Evolutionary conservation across 2,113 vertebrate species (phyloP).

Genomic region (Thryonomys swinderianus): DNA sequence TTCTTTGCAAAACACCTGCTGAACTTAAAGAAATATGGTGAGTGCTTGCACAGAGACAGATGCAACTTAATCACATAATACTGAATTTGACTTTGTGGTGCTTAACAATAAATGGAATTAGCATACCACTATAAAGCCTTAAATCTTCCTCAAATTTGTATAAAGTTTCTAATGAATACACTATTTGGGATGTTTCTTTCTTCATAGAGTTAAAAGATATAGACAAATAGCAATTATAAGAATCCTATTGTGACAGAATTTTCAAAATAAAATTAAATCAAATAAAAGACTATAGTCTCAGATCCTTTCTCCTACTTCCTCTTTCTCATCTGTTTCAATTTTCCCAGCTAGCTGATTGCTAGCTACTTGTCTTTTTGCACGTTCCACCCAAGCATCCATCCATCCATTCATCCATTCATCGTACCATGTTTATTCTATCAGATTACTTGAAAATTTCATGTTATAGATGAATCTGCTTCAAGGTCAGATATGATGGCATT

Average conservation of each 20-base stretch:
- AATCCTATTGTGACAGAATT: constrained; percentile 53
- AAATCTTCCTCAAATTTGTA: constrained; percentile 84
- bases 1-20: constrained; percentile 89
- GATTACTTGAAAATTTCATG: constrained; percentile 63
- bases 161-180: constrained; percentile 65
- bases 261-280: constrained; percentile 49
- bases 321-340: neutral
- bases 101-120: constrained; percentile 86
- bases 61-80: constrained; percentile 90
- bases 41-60: constrained; percentile 87
- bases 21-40: constrained; percentile 90
- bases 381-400: constrained; percentile 10
- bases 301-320: neutral
- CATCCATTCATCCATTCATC: constrained; percentile 70
- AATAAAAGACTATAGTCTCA: neutral
- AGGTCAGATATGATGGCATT: constrained; percentile 61
- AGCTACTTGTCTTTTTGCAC: neutral
- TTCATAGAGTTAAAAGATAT: constrained; percentile 63
- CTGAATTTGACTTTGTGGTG: constrained; percentile 86
- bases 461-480: constrained; percentile 68
- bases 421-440: constrained; percentile 72
- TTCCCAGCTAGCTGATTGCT: constrained; percentile 23
- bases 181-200: constrained; percentile 60
- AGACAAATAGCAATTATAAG: constrained; percentile 68
- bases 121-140: constrained; percentile 76